A percentile compares a stretch with the other conserved stretches of the same genome.
Evolutionary conservation across 1,140 invertebrate species (phyloP).

Genomic region (Hormaphis cornu): DNA sequence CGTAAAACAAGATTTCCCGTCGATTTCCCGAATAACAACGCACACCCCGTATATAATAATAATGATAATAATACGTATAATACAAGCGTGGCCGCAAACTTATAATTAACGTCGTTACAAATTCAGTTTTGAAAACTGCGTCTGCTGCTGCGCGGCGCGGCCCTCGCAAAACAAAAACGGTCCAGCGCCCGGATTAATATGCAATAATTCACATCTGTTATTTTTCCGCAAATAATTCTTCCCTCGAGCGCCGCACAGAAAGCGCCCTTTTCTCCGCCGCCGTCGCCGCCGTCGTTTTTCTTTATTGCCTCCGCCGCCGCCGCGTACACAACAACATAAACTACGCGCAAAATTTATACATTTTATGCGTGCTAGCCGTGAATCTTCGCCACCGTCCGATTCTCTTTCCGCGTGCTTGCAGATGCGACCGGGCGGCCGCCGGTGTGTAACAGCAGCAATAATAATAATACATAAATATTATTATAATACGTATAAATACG

Average conservation of each 20-base stretch:
- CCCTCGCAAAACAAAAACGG: conserved; percentile 26
- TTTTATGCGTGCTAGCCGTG: background rate
- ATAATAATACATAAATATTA: no score
- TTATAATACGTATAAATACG: no score
- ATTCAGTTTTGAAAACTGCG: conserved; percentile 32
- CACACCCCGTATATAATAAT: no score
- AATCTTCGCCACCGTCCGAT: conserved; percentile 10
- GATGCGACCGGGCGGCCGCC: conserved; percentile 14
- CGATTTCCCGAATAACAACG: no score
- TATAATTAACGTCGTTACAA: conserved; percentile 35
- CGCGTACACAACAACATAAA: background rate
- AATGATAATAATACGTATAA: no score
- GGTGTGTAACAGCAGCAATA: no score
- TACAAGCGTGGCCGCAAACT: conserved; percentile 19
- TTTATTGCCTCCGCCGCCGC: conserved; percentile 2
- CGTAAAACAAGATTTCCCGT: no score
- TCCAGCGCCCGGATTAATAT: conserved; percentile 34
- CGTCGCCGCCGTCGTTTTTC: conserved; percentile 15
- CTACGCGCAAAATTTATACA: background rate
- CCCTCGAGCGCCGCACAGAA: conserved; percentile 42
- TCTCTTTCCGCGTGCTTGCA: conserved; percentile 27
- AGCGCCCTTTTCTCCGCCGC: conserved; percentile 55
- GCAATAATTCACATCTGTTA: conserved; percentile 35
- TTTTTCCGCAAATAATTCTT: conserved; percentile 34
- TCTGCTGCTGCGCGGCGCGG: background rate